phyloP scores from a whole-genome alignment of 2,888 invertebrate species.

The Luperina nickerlii region DNA sequence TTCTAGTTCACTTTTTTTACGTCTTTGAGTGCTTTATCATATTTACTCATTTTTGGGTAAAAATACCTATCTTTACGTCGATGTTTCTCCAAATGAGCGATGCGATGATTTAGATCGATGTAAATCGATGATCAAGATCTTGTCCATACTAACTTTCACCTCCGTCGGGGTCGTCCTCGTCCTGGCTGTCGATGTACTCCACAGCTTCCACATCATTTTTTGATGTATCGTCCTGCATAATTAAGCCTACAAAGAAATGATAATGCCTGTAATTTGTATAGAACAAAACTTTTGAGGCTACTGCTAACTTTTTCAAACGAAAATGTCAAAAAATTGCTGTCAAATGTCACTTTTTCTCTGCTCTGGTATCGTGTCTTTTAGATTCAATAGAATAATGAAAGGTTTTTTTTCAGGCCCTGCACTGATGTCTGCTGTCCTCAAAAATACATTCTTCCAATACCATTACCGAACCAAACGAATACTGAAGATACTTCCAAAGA shows the following conservation, averaged over 20 bases:
- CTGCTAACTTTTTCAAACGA: constrained; percentile 6
- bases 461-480: constrained; percentile 9
- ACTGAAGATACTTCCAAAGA: background rate
- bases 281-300: background rate
- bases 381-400: background rate
- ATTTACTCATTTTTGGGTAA: too few species aligned
- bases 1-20: too few species aligned
- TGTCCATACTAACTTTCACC: constrained; percentile 55
- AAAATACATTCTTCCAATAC: constrained; percentile 47
- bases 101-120: background rate
- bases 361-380: constrained; percentile 11
- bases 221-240: constrained; percentile 57
- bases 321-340: background rate
- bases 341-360: background rate
- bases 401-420: constrained; percentile 70
- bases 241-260: constrained; percentile 21
- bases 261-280: background rate
- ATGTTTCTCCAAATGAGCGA: too few species aligned
- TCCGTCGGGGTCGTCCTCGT: constrained; percentile 24
- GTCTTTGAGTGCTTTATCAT: too few species aligned
- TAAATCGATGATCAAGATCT: constrained; percentile 12
- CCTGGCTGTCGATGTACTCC: constrained; percentile 53
- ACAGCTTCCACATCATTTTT: constrained; percentile 62
- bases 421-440: constrained; percentile 75
- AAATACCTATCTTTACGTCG: too few species aligned